Evolutionary conservation across 2,113 vertebrate genomes (phyloP), one percentile per base, ranked within the genome.

Genomic region (Ginglymostoma cirratum): DNA sequence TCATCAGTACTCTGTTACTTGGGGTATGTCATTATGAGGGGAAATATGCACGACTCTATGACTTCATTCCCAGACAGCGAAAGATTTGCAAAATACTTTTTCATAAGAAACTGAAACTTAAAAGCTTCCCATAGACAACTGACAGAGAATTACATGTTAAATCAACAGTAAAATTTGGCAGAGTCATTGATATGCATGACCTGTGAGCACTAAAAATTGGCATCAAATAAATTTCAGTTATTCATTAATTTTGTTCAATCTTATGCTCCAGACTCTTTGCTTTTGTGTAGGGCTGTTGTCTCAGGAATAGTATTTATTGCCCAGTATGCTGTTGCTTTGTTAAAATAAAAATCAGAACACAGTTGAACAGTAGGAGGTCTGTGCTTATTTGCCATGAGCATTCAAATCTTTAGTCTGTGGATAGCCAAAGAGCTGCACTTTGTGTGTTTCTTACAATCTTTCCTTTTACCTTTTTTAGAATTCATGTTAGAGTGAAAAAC

Each of bases 151-250:
- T 83, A 21, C 0, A 42, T 27, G 66, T 69, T 70, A 72, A 72
- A 24, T 95, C 38, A 48, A 24, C 34, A 45, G 38, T 94, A 70
- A 94, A 94, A 94, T 67, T 48, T 66, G 42, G 70, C 93, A 45
- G n/a, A 94, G 67, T 95, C 67, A 95, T 95, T n/a, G 52, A 72
- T 10, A 72, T 70, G 42, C 66, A 38, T 65, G 89, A n/a, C 3
- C 34, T 65, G 14, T 93, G 52, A 93, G 1, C 34, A 23, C 89
- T 66, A 12, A 66, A 93, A 65, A 67, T 61, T 66, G 61, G 89
- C 61, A 67, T n/a, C 19, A n/a, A 66, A 93, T 93, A 38, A 38
- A 93, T 67, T 93, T 48, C 42, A 90, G 87, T 93, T 66, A 93
- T 93, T 93, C 89, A 93, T 93, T 93, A 65, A 34, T 65, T 65